Evolutionary conservation across 2,113 vertebrate genomes (phyloP).

Genomic region (Tragulus kanchil): DNA sequence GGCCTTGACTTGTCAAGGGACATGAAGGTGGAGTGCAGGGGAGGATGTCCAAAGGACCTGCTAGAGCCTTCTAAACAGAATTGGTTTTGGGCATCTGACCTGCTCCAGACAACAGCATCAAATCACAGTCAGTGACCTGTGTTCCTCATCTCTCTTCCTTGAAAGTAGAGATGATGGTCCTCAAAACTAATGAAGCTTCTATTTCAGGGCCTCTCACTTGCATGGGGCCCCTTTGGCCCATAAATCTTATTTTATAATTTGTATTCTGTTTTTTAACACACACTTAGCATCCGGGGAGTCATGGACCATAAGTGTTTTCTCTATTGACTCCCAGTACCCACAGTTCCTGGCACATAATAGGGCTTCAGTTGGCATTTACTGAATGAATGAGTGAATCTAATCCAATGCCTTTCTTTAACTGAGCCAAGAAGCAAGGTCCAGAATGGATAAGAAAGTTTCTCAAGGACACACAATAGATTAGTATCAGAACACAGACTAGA

Average conservation of each 20-base stretch:
- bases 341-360: background rate
- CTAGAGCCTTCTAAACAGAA: background rate
- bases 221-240: background rate
- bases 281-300: too few species aligned
- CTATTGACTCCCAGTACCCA: background rate
- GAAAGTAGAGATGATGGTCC: background rate
- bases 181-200: background rate
- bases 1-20: background rate
- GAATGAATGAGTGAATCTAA: background rate
- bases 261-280: slow-evolving; percentile 33
- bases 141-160: background rate
- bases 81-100: background rate
- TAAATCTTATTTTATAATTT: background rate
- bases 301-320: slow-evolving; percentile 20
- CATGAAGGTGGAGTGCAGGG: background rate
- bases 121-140: background rate
- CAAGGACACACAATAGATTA: background rate
- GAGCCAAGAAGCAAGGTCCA: background rate
- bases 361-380: background rate
- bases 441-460: background rate
- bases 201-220: background rate
- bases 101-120: background rate
- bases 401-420: background rate
- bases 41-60: background rate
- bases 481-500: background rate